A percentile compares a stretch with the other conserved stretches of the same genome.
Conservation (phyloP, 2,113 vertebrate genomes). For the Aspiorhynchus laticeps region DNA sequence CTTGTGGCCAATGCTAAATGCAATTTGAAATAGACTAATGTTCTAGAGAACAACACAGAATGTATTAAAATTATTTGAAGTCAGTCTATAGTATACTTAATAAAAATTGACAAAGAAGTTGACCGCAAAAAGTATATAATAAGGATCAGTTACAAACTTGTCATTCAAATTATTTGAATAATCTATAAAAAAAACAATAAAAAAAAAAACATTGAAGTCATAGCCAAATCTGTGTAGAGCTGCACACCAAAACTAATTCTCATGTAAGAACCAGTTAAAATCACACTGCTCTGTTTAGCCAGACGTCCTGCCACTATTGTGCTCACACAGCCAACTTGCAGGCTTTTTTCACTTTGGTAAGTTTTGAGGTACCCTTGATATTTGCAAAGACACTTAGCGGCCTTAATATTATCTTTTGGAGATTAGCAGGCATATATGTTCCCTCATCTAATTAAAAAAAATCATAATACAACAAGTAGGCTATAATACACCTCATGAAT, state of each 20-base stretch:
- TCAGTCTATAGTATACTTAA: neutral
- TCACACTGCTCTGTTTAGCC: constrained; percentile 63
- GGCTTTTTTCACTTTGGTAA: constrained; percentile 29
- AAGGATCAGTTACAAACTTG: neutral
- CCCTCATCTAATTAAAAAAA: constrained; percentile 66
- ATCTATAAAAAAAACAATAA: neutral
- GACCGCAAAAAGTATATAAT: neutral
- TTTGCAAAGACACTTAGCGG: constrained; percentile 4
- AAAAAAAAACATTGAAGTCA: neutral
- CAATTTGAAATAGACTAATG: constrained; percentile 4
- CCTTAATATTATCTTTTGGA: constrained; percentile 40
- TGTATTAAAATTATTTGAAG: neutral
- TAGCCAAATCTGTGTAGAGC: neutral
- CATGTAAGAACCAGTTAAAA: neutral
- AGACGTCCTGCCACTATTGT: constrained; percentile 2
- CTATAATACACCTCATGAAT: constrained; percentile 59
- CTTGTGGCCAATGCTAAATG: constrained; percentile 86
- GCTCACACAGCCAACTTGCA: neutral
- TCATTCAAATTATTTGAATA: neutral
- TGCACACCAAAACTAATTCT: neutral
- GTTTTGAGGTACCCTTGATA: neutral
- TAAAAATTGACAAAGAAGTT: neutral
- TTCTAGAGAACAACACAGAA: constrained; percentile 9
- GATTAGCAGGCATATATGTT: neutral
- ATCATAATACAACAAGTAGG: constrained; percentile 76